Base-by-base conservation (phyloP, 2,113 vertebrate genomes). In the Cranoglanis bouderius region DNA sequence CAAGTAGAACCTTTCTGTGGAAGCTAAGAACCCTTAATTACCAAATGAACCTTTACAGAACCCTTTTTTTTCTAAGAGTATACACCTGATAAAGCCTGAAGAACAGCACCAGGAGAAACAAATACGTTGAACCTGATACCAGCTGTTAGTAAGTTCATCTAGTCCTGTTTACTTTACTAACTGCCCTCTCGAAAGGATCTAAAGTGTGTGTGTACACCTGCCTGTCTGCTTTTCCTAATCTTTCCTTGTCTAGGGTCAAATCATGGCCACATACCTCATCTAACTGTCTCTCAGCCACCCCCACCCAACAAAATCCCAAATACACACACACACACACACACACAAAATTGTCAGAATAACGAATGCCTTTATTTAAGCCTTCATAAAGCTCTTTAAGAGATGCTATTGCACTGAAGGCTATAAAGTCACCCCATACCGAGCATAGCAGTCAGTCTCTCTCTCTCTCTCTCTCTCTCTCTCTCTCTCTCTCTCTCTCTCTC, bases 241-340 rank as follows among this genome's bases (percentile, higher is more conserved):
- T 85, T 80, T 88, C 86, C 82, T 85, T 90, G 87, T 84, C 89
- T 77, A 87, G 88, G 92, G 92, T 94, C 92, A 93, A 82, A 81
- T 46, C n/a, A 90, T 94, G 92, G 92, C 84, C 90, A 88, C 91
- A 93, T 94, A 92, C 90, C 92, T 82, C 85, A 80, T 85, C 72
- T 84, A 88, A 90, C 85, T 29, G 5, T 84, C 61, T 29, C 21
- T 29, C 32, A 40, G 21, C 32, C 21, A 9, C 29, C 26, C 61
- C 18, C 38, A 63, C 6, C 12, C 81, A 9, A n/a, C 26, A 29
- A 46, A 82, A 53, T 14, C 38, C 29, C 24, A 21, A 5, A 6
- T 24, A 53, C 53, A 19, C 55, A 19, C 18, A 63, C 3, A 29
- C 82, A 26, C n/a, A 18, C 55, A 49, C n/a, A 81, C 63, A 74